These are phyloP conservation scores for Polymixis lichenea DNA, from an alignment of 2,888 invertebrate genomes.

Conservation along the genomic window DNA sequence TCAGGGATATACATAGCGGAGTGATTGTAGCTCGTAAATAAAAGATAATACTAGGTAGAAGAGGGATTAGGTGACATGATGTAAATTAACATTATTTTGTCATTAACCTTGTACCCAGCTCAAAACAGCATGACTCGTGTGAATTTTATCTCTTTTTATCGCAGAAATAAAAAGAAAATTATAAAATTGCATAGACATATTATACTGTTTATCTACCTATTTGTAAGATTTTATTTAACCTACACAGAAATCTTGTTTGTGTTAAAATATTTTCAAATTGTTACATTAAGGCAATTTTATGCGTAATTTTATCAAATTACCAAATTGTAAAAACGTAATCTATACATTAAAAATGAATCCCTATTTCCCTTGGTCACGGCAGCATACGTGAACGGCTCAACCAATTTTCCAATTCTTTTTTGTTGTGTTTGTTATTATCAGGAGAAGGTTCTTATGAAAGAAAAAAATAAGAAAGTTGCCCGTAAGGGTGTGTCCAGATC, in stretches of 20 bases:
- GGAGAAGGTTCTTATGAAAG: too few species aligned
- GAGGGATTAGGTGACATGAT: slow-evolving; percentile 14
- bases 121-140: slow-evolving; percentile 2
- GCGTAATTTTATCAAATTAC: slow-evolving; percentile 7
- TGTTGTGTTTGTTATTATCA: too few species aligned
- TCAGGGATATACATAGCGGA: slow-evolving; percentile 32
- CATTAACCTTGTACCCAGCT: slow-evolving; percentile 46
- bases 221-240: not conserved
- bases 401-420: too few species aligned
- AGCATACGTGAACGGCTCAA: too few species aligned
- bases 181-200: not conserved
- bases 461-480: too few species aligned
- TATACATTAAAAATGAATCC: too few species aligned
- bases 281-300: not conserved
- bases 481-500: too few species aligned
- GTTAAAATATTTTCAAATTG: not conserved
- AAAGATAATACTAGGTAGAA: slow-evolving; percentile 18
- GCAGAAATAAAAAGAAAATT: not conserved
- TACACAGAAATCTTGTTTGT: not conserved
- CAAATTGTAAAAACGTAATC: not conserved
- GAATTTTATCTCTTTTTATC: not conserved
- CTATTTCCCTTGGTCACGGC: too few species aligned
- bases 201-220: not conserved
- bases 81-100: slow-evolving; percentile 34
- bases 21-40: slow-evolving; percentile 21